These are phyloP conservation scores for Acanthococcus lagerstroemiae DNA, from an alignment of 2,888 invertebrate species.

Conservation along the genomic window DNA sequence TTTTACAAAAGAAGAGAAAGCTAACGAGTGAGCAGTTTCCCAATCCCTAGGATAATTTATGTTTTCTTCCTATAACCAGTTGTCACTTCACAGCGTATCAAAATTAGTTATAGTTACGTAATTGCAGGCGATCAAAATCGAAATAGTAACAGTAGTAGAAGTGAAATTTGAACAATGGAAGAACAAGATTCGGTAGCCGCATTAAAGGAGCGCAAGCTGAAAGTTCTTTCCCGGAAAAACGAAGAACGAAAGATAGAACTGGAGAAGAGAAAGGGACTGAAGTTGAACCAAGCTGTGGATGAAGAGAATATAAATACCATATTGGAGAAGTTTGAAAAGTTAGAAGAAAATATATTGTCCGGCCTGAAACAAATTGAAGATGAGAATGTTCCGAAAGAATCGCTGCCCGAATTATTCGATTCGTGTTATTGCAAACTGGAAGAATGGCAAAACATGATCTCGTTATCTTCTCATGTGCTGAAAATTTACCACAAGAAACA, in stretches of 20 bases:
- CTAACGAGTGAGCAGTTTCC: no score
- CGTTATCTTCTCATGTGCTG: constrained; percentile 12
- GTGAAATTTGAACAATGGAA: no score
- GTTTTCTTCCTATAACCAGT: no score
- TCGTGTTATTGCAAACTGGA: constrained; percentile 22
- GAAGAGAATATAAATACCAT: constrained; percentile 18
- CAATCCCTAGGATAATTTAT: no score
- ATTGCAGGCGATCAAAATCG: no score
- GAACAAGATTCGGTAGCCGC: constrained; percentile 6
- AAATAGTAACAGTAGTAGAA: no score
- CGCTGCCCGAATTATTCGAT: constrained; percentile 20
- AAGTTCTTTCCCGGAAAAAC: constrained; percentile 9
- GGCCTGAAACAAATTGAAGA: constrained; percentile 16
- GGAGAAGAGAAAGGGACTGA: constrained; percentile 13
- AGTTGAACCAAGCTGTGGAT: background rate
- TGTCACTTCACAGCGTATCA: no score
- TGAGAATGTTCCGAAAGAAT: constrained; percentile 12
- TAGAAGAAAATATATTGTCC: constrained; percentile 6
- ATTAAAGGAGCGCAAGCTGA: constrained; percentile 14
- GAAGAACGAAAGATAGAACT: constrained; percentile 17
- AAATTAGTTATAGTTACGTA: no score
- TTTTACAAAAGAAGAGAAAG: no score
- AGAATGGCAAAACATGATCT: constrained; percentile 27
- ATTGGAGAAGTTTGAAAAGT: constrained; percentile 7
- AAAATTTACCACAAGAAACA: constrained; percentile 17